Base-by-base conservation (phyloP, 2,888 invertebrate species). In the Drosophila neoperkinsi region DNA sequence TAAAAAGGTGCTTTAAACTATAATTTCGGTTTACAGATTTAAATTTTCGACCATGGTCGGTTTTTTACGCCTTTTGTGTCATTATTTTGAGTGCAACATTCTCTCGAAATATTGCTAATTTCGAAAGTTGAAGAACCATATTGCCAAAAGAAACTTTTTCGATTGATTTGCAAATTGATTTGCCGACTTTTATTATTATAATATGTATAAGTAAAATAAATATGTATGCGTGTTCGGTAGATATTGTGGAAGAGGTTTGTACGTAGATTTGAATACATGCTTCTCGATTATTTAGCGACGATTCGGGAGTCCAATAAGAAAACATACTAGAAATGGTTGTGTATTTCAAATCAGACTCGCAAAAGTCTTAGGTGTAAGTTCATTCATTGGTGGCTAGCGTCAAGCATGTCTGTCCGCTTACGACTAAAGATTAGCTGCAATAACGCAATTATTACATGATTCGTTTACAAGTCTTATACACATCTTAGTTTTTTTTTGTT, bases 221-320 rank as follows among this genome's bases (percentile, higher is more conserved):
- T 74, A 78, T 77, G 51, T 51, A 41, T 57, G 51, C 51, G 38
- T 63, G 38, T 64, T 56, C 49, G 59, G 30, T 56, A 34, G 34
- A 34, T 78, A n/a, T 55, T 55, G 18, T 59, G 25, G 43, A 63
- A 77, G 66, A 69, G 74, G 69, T 71, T 72, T 74, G 56, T 66
- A 78, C 63, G 71, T 73, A 71, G 67, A 68, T 34, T 68, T 71
- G 84, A 88, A 71, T 59, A 85, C 59, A 68, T 66, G 67, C 69
- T 70, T 85, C 68, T 66, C 64, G 60, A 69, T 53, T 77, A 65
- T 60, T 64, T 62, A 59, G 67, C 81, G 88, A 91, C 93, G 92
- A 93, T 92, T 93, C 93, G 93, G 91, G 92, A 93, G 93, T 93
- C 93, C 90, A 93, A 93, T 93, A 84, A 85, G 93, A 93, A 93